Percentiles rank a stretch among this genome's conserved stretches.
Conservation (phyloP, 2,888 invertebrate species). For the Cheilosia soror region DNA sequence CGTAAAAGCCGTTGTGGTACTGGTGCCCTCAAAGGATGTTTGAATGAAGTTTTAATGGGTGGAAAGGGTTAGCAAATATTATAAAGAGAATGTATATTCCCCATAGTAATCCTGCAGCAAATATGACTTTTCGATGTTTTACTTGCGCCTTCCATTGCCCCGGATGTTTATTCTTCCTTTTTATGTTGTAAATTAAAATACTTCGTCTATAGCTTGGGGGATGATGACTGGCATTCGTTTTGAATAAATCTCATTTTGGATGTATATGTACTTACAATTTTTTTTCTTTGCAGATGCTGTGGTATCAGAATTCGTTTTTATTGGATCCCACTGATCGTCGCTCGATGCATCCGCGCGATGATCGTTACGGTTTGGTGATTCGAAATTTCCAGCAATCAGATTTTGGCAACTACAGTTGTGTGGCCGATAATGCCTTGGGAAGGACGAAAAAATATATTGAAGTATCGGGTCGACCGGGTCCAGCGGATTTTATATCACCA, state of each 20-base stretch:
- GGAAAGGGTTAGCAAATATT: slow-evolving; percentile 29
- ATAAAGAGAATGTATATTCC: slow-evolving; percentile 36
- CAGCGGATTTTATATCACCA: slow-evolving; percentile 87
- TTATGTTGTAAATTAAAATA: background rate
- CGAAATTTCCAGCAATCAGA: slow-evolving; percentile 86
- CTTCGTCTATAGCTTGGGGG: slow-evolving; percentile 22
- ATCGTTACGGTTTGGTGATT: slow-evolving; percentile 86
- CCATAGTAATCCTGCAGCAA: slow-evolving; percentile 41
- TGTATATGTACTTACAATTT: background rate
- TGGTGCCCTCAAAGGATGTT: slow-evolving; percentile 57
- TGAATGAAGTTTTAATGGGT: slow-evolving; percentile 24
- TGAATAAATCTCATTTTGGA: slow-evolving; percentile 28
- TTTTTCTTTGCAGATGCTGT: slow-evolving; percentile 84
- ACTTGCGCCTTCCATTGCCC: background rate
- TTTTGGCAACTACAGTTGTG: slow-evolving; percentile 87
- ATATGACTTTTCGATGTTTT: slow-evolving; percentile 59
- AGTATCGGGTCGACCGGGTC: slow-evolving; percentile 87
- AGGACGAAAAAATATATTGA: slow-evolving; percentile 86
- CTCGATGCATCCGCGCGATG: slow-evolving; percentile 86
- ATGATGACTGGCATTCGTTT: slow-evolving; percentile 23
- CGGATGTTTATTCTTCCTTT: slow-evolving; percentile 17
- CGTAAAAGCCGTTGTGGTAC: slow-evolving; percentile 32
- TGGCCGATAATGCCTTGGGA: slow-evolving; percentile 85
- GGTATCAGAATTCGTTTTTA: slow-evolving; percentile 88
- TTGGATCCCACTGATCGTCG: slow-evolving; percentile 87